Base-by-base conservation (phyloP, 2,797 vertebrate species). In the Eulemur rubriventer region DNA sequence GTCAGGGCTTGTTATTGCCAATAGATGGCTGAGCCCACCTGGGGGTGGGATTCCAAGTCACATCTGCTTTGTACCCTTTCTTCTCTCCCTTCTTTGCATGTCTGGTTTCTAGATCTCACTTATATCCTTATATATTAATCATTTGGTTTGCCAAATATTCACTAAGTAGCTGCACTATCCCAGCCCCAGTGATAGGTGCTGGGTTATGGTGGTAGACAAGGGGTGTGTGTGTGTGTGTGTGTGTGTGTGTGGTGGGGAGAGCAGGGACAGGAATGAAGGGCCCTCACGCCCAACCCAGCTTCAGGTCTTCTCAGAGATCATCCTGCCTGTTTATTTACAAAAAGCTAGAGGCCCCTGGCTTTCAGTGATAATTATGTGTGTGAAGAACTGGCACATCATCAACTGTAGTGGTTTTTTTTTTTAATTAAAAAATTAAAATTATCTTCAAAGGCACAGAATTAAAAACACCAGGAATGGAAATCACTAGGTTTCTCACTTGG, bases 391-490 rank as follows among this genome's bases (percentile, higher is more conserved):
- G 89, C 93, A 96, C 72, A 69, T 90, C 96, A 95, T 96, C 95
- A 94, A 96, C 52, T 14, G 1, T 82, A 69, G 96, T 82, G 7
- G 4, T 87, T 85, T 80, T 94, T 92, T 63, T 48, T 78, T 88
- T 93, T 84, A 96, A 94, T 96, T 88, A 96, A 85, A 94, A 96
- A 87, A 95, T 94, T 92, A 96, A 96, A 96, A 96, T 89, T 59
- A 89, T 59, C 92, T 96, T 97, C 96, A 96, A 97, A 98, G 93
- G 43, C 82, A 33, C 67, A 96, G 89, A 94, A 95, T 97, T 95
- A 87, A 96, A 96, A 98, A 96, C 80, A 97, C 43, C 91, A 94
- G 91, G 50, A 95, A 85, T 97, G 89, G 94, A 96, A 95, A 84
- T 92, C 90, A 55, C 94, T 89, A 73, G 65, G 43, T 85, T 95